phyloP scores from a whole-genome alignment of 2,797 vertebrate genomes.

The Malurus splendens region DNA sequence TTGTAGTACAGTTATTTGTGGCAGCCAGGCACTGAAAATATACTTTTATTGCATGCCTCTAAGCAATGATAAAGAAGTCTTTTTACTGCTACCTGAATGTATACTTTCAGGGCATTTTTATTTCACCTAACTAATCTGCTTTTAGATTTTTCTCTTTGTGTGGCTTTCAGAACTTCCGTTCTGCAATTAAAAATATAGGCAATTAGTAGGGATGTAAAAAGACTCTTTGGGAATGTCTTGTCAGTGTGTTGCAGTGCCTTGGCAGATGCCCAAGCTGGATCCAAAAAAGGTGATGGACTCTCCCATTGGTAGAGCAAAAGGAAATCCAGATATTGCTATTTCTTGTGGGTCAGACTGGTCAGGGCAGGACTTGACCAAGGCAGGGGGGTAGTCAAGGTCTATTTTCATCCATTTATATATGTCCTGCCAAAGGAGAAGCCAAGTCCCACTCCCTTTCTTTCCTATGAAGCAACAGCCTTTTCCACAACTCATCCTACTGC shows the following conservation, averaged over 20 bases:
- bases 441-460: neutral
- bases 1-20: constrained; percentile 62
- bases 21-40: constrained; percentile 57
- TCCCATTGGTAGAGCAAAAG: neutral
- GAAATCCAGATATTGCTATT: neutral
- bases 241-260: neutral
- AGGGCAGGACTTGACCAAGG: neutral
- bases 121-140: constrained; percentile 6
- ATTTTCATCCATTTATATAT: neutral
- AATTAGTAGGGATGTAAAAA: constrained; percentile 27
- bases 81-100: constrained; percentile 37
- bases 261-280: neutral
- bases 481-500: neutral
- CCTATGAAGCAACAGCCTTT: neutral
- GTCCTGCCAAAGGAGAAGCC: neutral
- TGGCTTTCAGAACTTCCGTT: constrained; percentile 3
- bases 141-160: constrained; percentile 5
- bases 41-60: constrained; percentile 34
- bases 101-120: constrained; percentile 4
- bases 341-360: neutral
- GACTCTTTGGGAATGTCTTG: neutral
- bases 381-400: neutral
- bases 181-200: constrained; percentile 31
- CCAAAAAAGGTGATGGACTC: neutral
- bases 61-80: neutral